Percentiles rank a stretch among this genome's conserved stretches.
Evolutionary conservation across 2,797 vertebrate genomes (phyloP).

Genomic region (Pseudochirops corinnae): DNA sequence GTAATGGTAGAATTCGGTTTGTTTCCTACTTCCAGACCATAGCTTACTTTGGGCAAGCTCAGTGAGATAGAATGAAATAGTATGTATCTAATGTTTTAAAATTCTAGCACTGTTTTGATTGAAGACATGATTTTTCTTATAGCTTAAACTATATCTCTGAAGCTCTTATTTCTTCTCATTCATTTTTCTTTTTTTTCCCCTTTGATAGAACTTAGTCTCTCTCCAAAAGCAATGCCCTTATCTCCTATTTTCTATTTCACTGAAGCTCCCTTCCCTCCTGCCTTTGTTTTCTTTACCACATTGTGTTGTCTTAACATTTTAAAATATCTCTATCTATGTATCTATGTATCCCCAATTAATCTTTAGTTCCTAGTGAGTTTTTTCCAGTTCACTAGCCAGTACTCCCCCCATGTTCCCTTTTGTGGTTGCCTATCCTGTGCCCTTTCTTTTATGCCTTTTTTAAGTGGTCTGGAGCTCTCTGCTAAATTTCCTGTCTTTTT

Average conservation of each 20-base stretch:
- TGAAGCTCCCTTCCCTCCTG: not conserved
- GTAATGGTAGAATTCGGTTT: not conserved
- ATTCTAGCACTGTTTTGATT: slow-evolving; percentile 53
- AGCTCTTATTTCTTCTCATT: not conserved
- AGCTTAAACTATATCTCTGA: not conserved
- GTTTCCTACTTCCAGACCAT: slow-evolving; percentile 94
- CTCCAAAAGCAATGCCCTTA: not conserved
- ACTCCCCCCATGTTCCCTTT: not conserved
- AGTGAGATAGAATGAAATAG: slow-evolving; percentile 96
- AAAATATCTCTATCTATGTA: not conserved
- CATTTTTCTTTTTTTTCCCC: not conserved
- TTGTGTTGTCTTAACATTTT: not conserved
- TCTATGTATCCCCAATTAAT: not conserved
- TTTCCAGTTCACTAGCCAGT: not conserved
- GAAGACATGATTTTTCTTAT: slow-evolving; percentile 58
- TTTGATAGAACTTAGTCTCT: not conserved
- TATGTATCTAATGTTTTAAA: slow-evolving; percentile 84
- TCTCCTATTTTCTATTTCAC: not conserved
- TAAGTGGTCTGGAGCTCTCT: not conserved
- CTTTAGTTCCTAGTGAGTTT: not conserved
- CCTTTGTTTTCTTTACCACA: not conserved
- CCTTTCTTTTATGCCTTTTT: not conserved
- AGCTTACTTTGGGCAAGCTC: slow-evolving; percentile 93
- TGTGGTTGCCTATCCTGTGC: not conserved
- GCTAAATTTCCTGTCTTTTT: slow-evolving; percentile 14